A percentile compares a stretch with the other conserved stretches of the same genome.
Evolutionary conservation across 2,888 invertebrate species (phyloP).

Genomic region (Malthinus seriepunctatus): DNA sequence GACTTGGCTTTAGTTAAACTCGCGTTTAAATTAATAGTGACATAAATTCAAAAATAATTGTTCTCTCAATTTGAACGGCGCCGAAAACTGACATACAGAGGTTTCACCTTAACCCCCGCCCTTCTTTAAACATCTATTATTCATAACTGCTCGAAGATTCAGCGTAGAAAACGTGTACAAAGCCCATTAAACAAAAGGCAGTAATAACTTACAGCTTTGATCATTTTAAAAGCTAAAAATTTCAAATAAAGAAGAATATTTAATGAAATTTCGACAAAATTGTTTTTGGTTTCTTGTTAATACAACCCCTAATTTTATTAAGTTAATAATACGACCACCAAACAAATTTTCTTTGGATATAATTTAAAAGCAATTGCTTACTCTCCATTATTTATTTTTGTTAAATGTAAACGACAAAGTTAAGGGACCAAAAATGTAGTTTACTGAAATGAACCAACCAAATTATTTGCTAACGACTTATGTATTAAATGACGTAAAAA

Average conservation of each 20-base stretch:
- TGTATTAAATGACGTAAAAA: slow-evolving; percentile 20
- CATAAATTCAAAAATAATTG: slow-evolving; percentile 21
- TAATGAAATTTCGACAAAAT: too few relatives aligned
- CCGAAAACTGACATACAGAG: slow-evolving; percentile 12
- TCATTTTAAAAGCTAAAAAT: slow-evolving; percentile 3
- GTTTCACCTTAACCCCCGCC: not conserved
- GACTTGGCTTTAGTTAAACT: slow-evolving; percentile 8
- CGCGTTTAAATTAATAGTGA: slow-evolving; percentile 14
- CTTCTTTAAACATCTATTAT: slow-evolving; percentile 8
- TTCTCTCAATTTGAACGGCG: slow-evolving; percentile 16
- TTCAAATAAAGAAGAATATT: not conserved
- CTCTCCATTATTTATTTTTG: too few relatives aligned
- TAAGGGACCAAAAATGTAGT: not conserved
- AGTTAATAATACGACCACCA: too few relatives aligned
- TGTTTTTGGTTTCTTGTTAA: too few relatives aligned
- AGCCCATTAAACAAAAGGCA: slow-evolving; percentile 5
- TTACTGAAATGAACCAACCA: slow-evolving; percentile 12
- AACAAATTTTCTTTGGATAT: too few relatives aligned
- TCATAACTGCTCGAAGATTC: slow-evolving; percentile 8
- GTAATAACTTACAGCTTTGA: slow-evolving; percentile 3
- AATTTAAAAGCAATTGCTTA: too few relatives aligned
- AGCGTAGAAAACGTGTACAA: slow-evolving; percentile 8
- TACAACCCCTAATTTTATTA: too few relatives aligned
- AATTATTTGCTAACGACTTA: slow-evolving; percentile 18
- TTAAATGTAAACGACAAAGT: slow-evolving; percentile 1